Conservation (phyloP, 92 coral and sea anemone species). For the Virgularia gustaviana region DNA sequence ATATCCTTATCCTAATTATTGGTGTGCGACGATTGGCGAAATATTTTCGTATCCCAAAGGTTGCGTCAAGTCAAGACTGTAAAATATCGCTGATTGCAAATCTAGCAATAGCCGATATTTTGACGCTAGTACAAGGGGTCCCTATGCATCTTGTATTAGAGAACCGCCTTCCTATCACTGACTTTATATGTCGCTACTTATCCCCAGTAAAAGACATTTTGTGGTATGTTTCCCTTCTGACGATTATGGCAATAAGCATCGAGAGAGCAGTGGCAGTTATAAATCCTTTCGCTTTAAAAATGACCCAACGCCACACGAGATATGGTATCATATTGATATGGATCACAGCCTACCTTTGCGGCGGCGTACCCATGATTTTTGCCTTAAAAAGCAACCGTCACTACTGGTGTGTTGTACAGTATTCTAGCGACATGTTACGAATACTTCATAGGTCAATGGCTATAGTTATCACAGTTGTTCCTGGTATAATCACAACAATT, state of each 20-base stretch:
- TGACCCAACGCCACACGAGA: constrained; percentile 3
- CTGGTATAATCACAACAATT: constrained; percentile 22
- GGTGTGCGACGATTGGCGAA: background rate
- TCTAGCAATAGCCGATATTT: constrained; percentile 31
- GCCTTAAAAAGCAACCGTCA: background rate
- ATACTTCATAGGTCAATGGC: constrained; percentile 9
- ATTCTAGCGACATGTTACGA: background rate
- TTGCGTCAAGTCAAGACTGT: constrained; percentile 17
- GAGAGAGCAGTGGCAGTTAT: constrained; percentile 59
- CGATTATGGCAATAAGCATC: constrained; percentile 77
- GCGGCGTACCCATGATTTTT: constrained; percentile 24
- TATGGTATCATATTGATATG: constrained; percentile 9
- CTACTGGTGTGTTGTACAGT: background rate
- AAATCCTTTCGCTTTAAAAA: constrained; percentile 20
- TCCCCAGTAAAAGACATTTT: constrained; percentile 22
- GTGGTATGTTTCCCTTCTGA: constrained; percentile 53
- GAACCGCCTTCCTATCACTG: constrained; percentile 18
- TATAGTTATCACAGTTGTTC: background rate
- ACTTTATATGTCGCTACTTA: constrained; percentile 28
- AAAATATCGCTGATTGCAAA: constrained; percentile 10
- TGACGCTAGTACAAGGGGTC: constrained; percentile 15
- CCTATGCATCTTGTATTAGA: constrained; percentile 19
- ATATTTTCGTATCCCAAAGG: background rate
- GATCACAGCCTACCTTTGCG: constrained; percentile 18
- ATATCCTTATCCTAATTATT: constrained; percentile 12